These are phyloP conservation scores for Hormaphis cornu DNA, from an alignment of 1,140 invertebrate genomes.

Conservation along the genomic window DNA sequence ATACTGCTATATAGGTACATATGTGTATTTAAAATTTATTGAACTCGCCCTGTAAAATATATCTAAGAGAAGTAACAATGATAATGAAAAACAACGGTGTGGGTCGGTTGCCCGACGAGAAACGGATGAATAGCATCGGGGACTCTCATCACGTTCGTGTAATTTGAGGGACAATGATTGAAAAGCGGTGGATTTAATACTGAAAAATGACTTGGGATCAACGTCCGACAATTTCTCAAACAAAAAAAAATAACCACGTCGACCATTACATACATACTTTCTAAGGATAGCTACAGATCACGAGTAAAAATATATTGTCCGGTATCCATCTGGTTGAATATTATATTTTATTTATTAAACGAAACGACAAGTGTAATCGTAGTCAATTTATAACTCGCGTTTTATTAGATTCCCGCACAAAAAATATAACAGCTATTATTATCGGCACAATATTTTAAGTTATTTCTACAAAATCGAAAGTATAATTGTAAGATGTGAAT, in stretches of 20 bases:
- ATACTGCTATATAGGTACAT: too few species aligned
- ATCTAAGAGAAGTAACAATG: neutral
- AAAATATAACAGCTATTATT: too few species aligned
- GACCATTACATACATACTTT: neutral
- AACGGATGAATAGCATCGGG: constrained; percentile 21
- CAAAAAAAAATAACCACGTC: neutral
- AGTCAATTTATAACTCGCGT: neutral
- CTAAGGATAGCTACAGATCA: neutral
- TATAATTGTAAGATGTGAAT: too few species aligned
- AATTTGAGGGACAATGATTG: constrained; percentile 29
- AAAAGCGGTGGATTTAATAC: constrained; percentile 28
- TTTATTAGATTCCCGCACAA: too few species aligned
- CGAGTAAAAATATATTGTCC: neutral
- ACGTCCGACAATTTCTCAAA: neutral
- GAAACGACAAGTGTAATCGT: neutral
- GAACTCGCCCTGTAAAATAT: neutral
- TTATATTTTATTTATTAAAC: neutral
- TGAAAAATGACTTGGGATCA: constrained; percentile 25
- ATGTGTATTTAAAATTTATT: too few species aligned
- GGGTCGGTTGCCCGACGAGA: neutral
- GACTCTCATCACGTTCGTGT: constrained; percentile 32
- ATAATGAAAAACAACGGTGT: constrained; percentile 18
- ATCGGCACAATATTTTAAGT: too few species aligned
- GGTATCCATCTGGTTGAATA: neutral
- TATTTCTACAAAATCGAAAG: too few species aligned